Base-by-base conservation (phyloP, 2,888 invertebrate genomes). In the Candidula unifasciata region DNA sequence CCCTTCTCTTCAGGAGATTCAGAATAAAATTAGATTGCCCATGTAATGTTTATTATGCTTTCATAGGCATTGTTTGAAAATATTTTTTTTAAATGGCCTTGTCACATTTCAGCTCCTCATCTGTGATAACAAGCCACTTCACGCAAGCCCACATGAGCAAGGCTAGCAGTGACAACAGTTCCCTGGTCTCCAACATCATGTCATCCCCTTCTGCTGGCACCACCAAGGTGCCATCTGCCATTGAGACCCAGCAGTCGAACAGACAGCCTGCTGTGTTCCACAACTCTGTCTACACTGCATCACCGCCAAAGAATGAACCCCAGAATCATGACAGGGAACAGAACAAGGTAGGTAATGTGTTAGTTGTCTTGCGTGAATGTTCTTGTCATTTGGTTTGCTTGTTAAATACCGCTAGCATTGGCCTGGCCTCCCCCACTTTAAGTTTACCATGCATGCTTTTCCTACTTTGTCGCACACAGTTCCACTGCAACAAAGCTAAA, bases 251-350 rank as follows among this genome's bases (percentile, higher is more conserved):
- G 89, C 85, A 60, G 88, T 89, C 88, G 90, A 88, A 85, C 89
- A 88, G 89, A 16, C 85, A 88, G 78, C 80, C 88, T 27, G 88
- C 85, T 52, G 88, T 91, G 87, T 91, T 89, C 86, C 90, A 88
- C 30, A 89, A 88, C 71, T 88, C 91, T 1, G 89, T 91, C 13
- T 91, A 91, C 86, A 88, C 90, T 16, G 88, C 92, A n/a, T 90
- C 92, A 37, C 91, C 92, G n/a, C 89, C 91, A 52, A 92, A 92
- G 86, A 90, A 91, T 78, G 90, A 90, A 44, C 69, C 82, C n/a
- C 83, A 85, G 35, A 84, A 83, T 60, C 71, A 85, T 27, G 85
- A 86, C 2, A 85, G 81, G 35, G 86, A 88, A 27, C 80, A 85
- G 84, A 88, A 83, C 60, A 89, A 90, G 87, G 89, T 90, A 86